phyloP scores from a whole-genome alignment of 1,140 invertebrate genomes.

The Eubasilissa regina region DNA sequence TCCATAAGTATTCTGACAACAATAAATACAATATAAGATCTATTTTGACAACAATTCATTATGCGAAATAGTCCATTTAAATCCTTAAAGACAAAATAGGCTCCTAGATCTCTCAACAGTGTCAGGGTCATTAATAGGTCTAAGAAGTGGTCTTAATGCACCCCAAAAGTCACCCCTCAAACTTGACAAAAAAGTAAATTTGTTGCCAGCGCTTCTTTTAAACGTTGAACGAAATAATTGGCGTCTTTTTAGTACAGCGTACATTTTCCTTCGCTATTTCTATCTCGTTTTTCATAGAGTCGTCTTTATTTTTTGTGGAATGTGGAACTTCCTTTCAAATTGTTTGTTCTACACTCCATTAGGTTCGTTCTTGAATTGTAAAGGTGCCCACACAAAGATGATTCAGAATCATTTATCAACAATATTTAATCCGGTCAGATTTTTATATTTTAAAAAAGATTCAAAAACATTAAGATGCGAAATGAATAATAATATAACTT shows the following conservation, averaged over 20 bases:
- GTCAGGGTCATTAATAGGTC: conserved; percentile 38
- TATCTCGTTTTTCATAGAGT: not conserved
- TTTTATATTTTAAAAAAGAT: too few species aligned
- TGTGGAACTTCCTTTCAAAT: conserved; percentile 12
- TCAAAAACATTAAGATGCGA: too few species aligned
- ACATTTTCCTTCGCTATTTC: not conserved
- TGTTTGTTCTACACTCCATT: conserved; percentile 44
- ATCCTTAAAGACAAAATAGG: conserved; percentile 22
- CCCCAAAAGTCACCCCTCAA: not conserved
- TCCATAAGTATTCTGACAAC: not conserved
- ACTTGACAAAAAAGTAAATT: not conserved
- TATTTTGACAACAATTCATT: conserved; percentile 29
- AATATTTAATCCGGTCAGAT: too few species aligned
- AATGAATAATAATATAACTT: too few species aligned
- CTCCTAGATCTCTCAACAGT: conserved; percentile 32
- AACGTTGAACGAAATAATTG: not conserved
- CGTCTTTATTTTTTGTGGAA: conserved; percentile 1
- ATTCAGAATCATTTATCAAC: not conserved
- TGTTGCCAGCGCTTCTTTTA: not conserved
- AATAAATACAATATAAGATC: not conserved
- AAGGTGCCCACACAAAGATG: conserved; percentile 18
- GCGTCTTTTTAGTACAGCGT: not conserved
- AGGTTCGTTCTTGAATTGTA: conserved; percentile 6
- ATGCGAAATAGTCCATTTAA: conserved; percentile 35
- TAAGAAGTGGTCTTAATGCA: not conserved